Evolutionary conservation across 2,797 vertebrate genomes (phyloP).

Genomic region (Acanthornis magna): DNA sequence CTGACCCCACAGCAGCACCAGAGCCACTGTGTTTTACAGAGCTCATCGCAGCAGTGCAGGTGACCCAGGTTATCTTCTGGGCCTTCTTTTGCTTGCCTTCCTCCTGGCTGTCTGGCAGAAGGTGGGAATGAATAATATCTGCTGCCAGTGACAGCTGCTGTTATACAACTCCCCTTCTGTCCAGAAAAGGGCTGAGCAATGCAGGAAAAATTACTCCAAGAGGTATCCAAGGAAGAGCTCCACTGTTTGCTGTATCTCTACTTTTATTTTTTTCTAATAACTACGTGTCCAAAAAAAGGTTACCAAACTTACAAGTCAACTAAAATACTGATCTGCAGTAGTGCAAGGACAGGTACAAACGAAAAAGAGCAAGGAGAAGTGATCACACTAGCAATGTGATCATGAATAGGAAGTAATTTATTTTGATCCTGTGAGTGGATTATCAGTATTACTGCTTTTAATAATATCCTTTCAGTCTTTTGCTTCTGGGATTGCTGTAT

Average conservation of each 20-base stretch:
- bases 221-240: not conserved
- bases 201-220: not conserved
- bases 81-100: not conserved
- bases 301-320: not conserved
- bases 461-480: not conserved
- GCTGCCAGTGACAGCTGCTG: constrained; percentile 32
- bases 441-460: not conserved
- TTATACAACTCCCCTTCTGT: not conserved
- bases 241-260: not conserved
- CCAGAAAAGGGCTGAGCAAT: not conserved
- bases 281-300: not conserved
- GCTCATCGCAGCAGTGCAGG: not conserved
- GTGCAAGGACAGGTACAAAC: not conserved
- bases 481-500: not conserved
- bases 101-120: not conserved
- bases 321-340: not conserved
- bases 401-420: not conserved
- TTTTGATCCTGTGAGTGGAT: not conserved
- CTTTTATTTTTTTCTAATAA: not conserved
- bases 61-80: not conserved
- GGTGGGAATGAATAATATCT: not conserved
- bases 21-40: not conserved
- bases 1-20: not conserved
- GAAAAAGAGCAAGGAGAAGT: not conserved
- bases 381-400: not conserved